Base-by-base conservation (phyloP, 1,140 invertebrate genomes). In the Chlorops oryzae region DNA sequence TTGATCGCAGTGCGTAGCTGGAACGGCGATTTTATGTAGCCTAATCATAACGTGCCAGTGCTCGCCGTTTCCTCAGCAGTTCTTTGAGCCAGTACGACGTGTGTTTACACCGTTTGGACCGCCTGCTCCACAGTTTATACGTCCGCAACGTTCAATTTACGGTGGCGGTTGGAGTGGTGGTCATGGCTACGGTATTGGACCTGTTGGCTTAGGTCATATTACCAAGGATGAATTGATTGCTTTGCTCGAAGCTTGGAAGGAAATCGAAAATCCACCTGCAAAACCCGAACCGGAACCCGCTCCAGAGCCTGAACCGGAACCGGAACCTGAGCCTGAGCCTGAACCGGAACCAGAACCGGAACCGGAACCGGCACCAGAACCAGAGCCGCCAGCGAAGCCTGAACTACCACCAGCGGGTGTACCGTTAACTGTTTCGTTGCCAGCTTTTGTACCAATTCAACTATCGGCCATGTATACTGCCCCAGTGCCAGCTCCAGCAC, bases 381-480 rank as follows among this genome's bases (percentile, higher is more conserved):
- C 54, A 6, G 58, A 59, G 9, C 40, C 39, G 3, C 12, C 43
- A 6, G 50, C 50, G 1, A 34, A 27, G 6, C 63, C 64, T 12
- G 58, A 54, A 5, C 58, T 51, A 10, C 65, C 65, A 6, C 57
- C 62, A 15, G 51, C 65, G 2, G 59, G 61, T n/a, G 63, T 65
- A 1, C 65, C 65, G 3, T 41, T 68, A 3, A 69, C 65, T 10
- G 65, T 69, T 4, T 68, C 65, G 4, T 39, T 69, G 52, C 65
- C 65, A 23, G 65, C 65, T n/a, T 59, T 69, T 42, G 65, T 69
- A 39, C 65, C 65, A 48, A 69, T 69, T 7, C 65, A 69, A 47
- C 40, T 69, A n/a, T 63, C 65, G 2, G 65, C 65, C 21, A 68
- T 69, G 65, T 69, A 63, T 42, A 59, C 57, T 6, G 58, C 62